These are phyloP conservation scores for Phengaris alcon DNA, from an alignment of 2,888 invertebrate species.

Conservation along the genomic window DNA sequence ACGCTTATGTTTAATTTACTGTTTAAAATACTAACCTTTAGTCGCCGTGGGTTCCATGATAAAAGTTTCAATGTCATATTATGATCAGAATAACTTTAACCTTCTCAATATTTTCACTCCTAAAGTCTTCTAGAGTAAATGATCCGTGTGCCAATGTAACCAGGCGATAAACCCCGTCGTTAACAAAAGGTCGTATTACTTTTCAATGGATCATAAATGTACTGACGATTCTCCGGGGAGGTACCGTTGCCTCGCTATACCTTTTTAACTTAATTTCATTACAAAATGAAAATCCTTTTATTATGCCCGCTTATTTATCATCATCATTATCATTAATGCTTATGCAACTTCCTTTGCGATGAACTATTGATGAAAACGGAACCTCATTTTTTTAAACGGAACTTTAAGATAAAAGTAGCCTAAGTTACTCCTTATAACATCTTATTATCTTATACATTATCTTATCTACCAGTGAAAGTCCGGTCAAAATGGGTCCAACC, in stretches of 20 bases:
- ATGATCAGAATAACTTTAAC: background rate
- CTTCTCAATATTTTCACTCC: background rate
- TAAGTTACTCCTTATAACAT: no score
- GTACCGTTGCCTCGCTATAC: background rate
- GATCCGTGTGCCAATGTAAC: background rate
- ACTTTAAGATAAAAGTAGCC: no score
- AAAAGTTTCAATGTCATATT: no score
- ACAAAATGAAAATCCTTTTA: background rate
- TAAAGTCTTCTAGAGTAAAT: slow-evolving; percentile 3
- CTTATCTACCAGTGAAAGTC: no score
- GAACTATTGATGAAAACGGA: no score
- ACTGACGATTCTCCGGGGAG: slow-evolving; percentile 4
- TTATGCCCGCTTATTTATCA: background rate
- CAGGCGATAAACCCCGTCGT: background rate
- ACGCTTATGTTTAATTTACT: no score
- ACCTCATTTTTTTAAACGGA: no score
- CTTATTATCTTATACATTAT: no score
- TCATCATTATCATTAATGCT: background rate
- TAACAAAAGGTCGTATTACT: slow-evolving; percentile 23
- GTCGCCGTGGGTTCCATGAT: no score
- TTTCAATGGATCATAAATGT: slow-evolving; percentile 24
- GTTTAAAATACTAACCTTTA: no score
- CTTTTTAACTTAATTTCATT: slow-evolving; percentile 16
- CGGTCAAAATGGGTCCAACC: no score
- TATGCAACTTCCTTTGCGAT: no score